Percentiles rank a stretch among this genome's conserved stretches.
phyloP scores from a whole-genome alignment of 2,113 vertebrate species.

The Spilogale gracilis region DNA sequence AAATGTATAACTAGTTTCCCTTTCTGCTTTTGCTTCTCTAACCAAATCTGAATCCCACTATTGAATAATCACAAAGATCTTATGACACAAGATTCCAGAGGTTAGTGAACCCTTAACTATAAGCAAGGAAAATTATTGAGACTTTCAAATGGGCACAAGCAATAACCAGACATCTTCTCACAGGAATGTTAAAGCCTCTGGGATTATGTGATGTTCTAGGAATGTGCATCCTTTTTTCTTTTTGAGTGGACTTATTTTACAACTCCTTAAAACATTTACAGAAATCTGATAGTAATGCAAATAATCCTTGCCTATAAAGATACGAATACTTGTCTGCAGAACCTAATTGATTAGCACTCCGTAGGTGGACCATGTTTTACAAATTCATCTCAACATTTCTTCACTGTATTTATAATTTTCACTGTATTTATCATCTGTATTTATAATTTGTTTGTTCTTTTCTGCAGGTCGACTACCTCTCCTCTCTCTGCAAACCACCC shows the following conservation, averaged over 20 bases:
- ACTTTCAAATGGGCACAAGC: background rate
- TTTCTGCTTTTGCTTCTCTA: constrained; percentile 49
- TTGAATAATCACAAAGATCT: background rate
- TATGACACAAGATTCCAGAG: background rate
- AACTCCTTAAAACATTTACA: background rate
- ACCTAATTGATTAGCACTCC: background rate
- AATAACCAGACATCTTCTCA: background rate
- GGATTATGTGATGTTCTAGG: background rate
- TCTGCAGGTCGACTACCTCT: background rate
- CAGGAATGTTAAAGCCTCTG: background rate
- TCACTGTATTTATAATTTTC: background rate
- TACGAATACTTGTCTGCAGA: background rate
- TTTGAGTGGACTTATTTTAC: constrained; percentile 4
- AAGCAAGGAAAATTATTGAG: background rate
- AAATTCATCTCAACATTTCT: constrained; percentile 29
- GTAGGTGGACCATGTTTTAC: background rate
- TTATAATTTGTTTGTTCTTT: background rate
- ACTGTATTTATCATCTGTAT: background rate
- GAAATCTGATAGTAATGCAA: background rate
- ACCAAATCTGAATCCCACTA: constrained; percentile 1
- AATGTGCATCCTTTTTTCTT: background rate
- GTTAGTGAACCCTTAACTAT: background rate
- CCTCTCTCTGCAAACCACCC: background rate
- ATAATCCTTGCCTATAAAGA: background rate
- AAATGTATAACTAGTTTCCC: background rate